Conservation (phyloP, 1,140 invertebrate species). For the Odontomachus brunneus region DNA sequence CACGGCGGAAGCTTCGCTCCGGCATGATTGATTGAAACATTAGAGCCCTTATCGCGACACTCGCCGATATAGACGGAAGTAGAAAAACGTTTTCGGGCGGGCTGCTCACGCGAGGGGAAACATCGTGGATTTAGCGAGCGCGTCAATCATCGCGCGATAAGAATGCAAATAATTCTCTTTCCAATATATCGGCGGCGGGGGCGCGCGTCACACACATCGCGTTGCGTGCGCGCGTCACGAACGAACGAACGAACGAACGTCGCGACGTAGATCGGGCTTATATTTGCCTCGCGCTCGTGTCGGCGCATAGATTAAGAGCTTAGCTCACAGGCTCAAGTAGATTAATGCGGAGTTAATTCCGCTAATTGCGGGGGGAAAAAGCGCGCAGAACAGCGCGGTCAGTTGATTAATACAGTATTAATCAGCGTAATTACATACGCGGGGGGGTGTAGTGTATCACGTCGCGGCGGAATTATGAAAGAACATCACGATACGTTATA, state of each 20-base stretch:
- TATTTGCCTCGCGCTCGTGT: no score
- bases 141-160: conserved; percentile 38
- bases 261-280: background rate
- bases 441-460: conserved; percentile 28
- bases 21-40: conserved; percentile 52
- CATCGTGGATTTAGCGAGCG: background rate
- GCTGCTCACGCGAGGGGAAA: conserved; percentile 1
- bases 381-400: background rate
- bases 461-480: conserved; percentile 10
- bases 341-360: conserved; percentile 50
- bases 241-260: no score
- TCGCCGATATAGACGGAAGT: background rate
- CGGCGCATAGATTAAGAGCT: conserved; percentile 47
- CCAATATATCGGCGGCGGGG: background rate
- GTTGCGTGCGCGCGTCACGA: conserved; percentile 19
- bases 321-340: background rate
- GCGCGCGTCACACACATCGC: background rate
- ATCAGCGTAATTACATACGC: conserved; percentile 63
- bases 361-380: conserved; percentile 30
- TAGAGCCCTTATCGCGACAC: conserved; percentile 19
- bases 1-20: background rate
- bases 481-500: conserved; percentile 39
- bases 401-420: conserved; percentile 58
- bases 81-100: background rate
- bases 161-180: conserved; percentile 29